Conservation (phyloP, 2,113 vertebrate species). For the Melospiza georgiana region DNA sequence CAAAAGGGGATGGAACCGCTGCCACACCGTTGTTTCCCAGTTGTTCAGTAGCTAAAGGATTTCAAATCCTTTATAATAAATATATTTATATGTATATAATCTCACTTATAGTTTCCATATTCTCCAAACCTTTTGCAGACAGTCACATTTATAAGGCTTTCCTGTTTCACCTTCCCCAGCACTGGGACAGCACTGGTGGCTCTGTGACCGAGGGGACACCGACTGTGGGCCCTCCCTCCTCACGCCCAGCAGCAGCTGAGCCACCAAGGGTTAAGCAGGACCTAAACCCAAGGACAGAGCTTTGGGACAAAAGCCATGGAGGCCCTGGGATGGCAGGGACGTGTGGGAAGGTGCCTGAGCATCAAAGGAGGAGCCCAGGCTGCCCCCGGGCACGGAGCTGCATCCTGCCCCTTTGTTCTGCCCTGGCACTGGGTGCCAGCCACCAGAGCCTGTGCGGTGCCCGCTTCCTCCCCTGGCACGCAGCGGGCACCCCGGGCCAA, state of each 20-base stretch:
- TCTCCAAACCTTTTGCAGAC: no score
- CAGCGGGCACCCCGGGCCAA: neutral
- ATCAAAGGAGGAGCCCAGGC: no score
- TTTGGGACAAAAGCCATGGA: neutral
- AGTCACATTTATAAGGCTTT: no score
- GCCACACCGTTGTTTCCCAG: no score
- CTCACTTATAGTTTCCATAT: no score
- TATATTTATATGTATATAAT: no score
- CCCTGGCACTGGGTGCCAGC: neutral
- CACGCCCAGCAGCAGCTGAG: neutral
- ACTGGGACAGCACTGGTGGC: neutral
- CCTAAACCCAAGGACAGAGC: neutral
- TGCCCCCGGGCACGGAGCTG: neutral
- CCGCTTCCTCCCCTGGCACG: constrained; percentile 41
- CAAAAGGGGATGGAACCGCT: no score
- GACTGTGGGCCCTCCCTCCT: rapidly evolving
- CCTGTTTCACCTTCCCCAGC: no score
- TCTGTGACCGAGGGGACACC: rapidly evolving
- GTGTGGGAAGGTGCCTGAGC: no score
- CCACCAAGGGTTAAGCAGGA: neutral
- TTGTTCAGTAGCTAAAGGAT: no score
- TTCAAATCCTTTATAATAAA: no score
- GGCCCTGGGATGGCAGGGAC: neutral
- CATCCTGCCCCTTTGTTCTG: neutral
- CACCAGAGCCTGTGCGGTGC: neutral